phyloP scores from a whole-genome alignment of 2,797 vertebrate genomes.

The Luscinia megarhynchos region DNA sequence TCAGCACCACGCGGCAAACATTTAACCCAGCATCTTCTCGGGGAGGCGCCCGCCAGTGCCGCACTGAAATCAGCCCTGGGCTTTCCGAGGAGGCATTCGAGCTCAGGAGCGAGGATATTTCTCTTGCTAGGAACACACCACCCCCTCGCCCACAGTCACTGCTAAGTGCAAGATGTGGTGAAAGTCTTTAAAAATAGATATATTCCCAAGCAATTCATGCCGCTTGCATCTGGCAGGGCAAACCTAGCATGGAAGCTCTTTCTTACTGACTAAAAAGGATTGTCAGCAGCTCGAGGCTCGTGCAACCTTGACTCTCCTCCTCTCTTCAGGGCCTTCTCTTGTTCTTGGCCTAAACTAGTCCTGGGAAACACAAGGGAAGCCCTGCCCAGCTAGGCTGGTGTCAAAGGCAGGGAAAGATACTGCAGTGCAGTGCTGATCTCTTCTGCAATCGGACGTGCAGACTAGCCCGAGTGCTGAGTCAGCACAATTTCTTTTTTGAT shows the following conservation, averaged over 20 bases:
- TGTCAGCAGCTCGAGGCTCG: conserved; percentile 18
- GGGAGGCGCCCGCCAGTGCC: background rate
- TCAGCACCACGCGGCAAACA: background rate
- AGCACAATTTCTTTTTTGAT: conserved; percentile 84
- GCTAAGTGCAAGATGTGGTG: conserved; percentile 63
- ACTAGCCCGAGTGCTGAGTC: conserved; percentile 83
- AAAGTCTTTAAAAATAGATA: conserved; percentile 69
- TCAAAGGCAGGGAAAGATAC: conserved; percentile 75
- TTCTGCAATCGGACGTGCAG: conserved; percentile 87
- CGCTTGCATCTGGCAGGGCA: conserved; percentile 55
- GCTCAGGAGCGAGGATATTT: conserved; percentile 47
- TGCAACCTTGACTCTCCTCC: conserved; percentile 11
- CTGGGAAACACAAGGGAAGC: conserved; percentile 60
- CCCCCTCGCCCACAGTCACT: conserved; percentile 51
- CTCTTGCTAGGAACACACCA: conserved; percentile 55
- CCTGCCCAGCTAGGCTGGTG: conserved; percentile 61
- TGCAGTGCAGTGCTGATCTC: conserved; percentile 84
- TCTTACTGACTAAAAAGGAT: conserved; percentile 46
- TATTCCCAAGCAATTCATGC: conserved; percentile 65
- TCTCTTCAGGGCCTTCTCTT: conserved; percentile 51
- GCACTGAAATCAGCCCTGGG: conserved; percentile 22
- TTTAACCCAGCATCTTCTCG: background rate
- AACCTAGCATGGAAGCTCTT: conserved; percentile 43
- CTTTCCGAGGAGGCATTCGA: conserved; percentile 19
- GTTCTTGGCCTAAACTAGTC: conserved; percentile 46